Evolutionary conservation across 2,888 invertebrate species (phyloP).

Genomic region (Protonemura montana): DNA sequence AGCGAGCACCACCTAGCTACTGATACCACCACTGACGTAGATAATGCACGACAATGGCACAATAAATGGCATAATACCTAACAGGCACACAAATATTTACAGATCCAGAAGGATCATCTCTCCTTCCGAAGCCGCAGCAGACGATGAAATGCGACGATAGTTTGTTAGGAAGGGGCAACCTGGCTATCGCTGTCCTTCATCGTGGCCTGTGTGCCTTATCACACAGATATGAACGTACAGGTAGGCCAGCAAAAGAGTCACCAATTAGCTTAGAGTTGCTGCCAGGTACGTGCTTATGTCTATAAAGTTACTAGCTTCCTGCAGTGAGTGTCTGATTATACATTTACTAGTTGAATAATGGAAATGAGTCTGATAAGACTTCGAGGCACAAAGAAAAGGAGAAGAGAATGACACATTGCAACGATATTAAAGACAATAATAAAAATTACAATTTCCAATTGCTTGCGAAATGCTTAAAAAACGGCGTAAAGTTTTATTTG

Average conservation of each 20-base stretch:
- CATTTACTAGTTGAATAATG: constrained; percentile 32
- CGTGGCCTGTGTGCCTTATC: constrained; percentile 21
- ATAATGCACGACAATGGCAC: background rate
- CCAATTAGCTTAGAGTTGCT: background rate
- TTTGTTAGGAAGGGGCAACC: background rate
- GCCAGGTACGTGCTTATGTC: background rate
- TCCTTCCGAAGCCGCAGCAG: background rate
- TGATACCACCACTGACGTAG: background rate
- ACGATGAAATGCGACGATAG: constrained; percentile 25
- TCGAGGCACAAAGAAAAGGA: constrained; percentile 23
- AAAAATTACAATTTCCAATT: background rate
- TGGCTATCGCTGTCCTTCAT: constrained; percentile 33
- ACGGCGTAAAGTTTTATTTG: constrained; percentile 5
- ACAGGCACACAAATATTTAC: background rate
- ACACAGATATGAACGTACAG: constrained; percentile 18
- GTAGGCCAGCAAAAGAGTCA: background rate
- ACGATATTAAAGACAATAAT: background rate
- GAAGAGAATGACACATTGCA: constrained; percentile 25
- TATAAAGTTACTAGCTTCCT: background rate
- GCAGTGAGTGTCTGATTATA: constrained; percentile 1
- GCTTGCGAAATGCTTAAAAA: background rate
- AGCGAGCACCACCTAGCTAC: background rate
- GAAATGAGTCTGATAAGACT: constrained; percentile 35
- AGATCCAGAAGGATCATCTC: background rate
- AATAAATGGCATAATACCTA: constrained; percentile 27